Base-by-base conservation (phyloP, 2,113 vertebrate genomes). In the Solea solea region DNA sequence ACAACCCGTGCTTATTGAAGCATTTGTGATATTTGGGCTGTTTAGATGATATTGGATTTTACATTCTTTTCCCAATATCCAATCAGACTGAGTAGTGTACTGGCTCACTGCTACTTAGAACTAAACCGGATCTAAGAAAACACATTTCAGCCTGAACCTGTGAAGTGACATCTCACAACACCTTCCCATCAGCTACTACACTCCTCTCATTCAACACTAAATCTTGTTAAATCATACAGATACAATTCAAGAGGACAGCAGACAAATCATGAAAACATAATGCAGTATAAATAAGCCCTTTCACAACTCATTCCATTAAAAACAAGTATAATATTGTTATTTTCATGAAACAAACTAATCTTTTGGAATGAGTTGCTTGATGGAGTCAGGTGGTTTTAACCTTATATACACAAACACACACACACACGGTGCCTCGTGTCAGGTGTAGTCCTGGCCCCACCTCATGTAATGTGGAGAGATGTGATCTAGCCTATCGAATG, bases 231-330 rank as follows among this genome's bases (percentile, higher is more conserved):
- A 54, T 51, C n/a, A 28, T 9, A 69, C 3, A 1, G 13, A 25
- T n/a, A 60, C 3, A 10, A 67, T 45, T 53, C 9, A 14, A 46
- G 34, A 46, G n/a, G 46, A 70, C 39, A 66, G 21, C 13, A 48
- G 15, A 57, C 56, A 28, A 66, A 69, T 44, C 16, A n/a, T 49
- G 48, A 76, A 72, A 70, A 44, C n/a, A 49, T 10, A 16, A 45
- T 16, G 60, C 46, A 69, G 62, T 58, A 68, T 7, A 64, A 14
- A 48, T 1, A 82, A 82, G 14, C 64, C 50, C 59, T 50, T 84
- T 82, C n/a, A 53, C 42, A 73, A 25, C 53, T 78, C 50, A 25
- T 69, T 34, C 45, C 52, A 58, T 3, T 46, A 3, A 34, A 58
- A 49, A 66, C 28, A 58, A 4, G 49, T 54, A 16, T 13, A 11